Base-by-base conservation (phyloP, 2,888 invertebrate species). In the Plebejus argus region DNA sequence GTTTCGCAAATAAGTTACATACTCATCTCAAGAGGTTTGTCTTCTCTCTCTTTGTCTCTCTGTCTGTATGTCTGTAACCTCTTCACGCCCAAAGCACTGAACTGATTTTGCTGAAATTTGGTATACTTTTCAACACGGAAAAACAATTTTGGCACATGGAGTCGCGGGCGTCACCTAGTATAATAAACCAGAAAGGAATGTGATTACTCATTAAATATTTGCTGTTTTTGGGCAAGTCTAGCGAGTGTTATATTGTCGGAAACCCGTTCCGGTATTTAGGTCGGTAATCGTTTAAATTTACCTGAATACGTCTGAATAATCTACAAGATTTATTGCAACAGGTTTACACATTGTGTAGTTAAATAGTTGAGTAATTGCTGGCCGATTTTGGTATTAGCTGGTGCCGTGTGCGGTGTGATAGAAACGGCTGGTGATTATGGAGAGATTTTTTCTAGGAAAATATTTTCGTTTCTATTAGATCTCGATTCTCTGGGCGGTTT, bases 321-420 rank as follows among this genome's bases (percentile, higher is more conserved):
- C 66, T 66, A 66, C 28, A 66, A 28, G 66, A 66, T 66, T 66
- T 66, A 66, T 66, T 28, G 66, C 8, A 66, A 66, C 66, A 28
- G 66, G 66, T 66, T 66, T 66, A 66, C 23, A 15, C 20, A 66
- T 66, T 66, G 61, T 66, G 61, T 3, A 23, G 61, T 28, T 5
- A 28, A 66, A 28, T 28, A 18, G 5, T 23, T 61, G 20, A 12
- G 23, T 61, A 61, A 61, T 61, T 61, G 61, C 23, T 66, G 15
- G 66, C 1, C 66, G 28, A 66, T 33, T 66, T 66, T 33, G 66
- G 66, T 66, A 8, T 58, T 2, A 8, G 18, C 23, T 10, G 1
- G 58, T 20, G 58, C 20, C 58, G 58, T 4, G 4, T 58, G 18
- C 8, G 58, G 4, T 58, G 18, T 20, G 58, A 58, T 58, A 58